These are phyloP conservation scores for Aurelia aurita DNA, from an alignment of 30 jellyfish, hydroid and myxozoan genomes.

Conservation along the genomic window DNA sequence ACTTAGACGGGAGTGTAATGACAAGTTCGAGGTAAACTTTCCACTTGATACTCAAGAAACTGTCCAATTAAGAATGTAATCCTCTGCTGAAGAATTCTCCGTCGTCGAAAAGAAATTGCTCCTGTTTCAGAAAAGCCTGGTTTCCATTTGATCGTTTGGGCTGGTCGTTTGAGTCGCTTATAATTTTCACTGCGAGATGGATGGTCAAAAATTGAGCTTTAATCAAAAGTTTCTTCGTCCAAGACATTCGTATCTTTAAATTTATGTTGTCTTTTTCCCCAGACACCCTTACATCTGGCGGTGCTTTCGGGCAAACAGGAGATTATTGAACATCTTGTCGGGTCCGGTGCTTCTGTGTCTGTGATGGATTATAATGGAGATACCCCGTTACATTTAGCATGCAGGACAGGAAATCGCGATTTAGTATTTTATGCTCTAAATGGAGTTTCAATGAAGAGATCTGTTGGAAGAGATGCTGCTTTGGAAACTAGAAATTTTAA, in stretches of 20 bases:
- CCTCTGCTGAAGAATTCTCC: no score
- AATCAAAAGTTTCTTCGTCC: no score
- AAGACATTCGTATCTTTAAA: neutral
- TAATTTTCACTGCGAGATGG: no score
- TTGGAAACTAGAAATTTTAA: slow-evolving; percentile 26
- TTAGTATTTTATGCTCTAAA: neutral
- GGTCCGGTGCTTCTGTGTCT: slow-evolving; percentile 63
- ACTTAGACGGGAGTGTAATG: no score
- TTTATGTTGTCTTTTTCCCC: neutral
- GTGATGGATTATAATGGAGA: slow-evolving; percentile 60
- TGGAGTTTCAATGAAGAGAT: neutral
- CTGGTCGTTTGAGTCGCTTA: no score
- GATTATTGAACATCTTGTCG: neutral
- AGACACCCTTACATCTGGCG: slow-evolving; percentile 71
- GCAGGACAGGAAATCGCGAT: slow-evolving; percentile 8
- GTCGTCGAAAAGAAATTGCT: no score
- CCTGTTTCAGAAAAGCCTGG: no score
- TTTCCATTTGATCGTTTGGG: no score
- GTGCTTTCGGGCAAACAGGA: slow-evolving; percentile 18
- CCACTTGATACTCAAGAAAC: no score
- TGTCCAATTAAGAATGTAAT: no score
- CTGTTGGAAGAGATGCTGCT: slow-evolving; percentile 30
- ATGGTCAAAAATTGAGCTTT: no score
- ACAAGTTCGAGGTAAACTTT: no score
- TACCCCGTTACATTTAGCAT: slow-evolving; percentile 72